Evolutionary conservation across 2,797 vertebrate species (phyloP), one percentile per base, ranked within the genome.

Genomic region (Microctenopoma stevenorrisi): DNA sequence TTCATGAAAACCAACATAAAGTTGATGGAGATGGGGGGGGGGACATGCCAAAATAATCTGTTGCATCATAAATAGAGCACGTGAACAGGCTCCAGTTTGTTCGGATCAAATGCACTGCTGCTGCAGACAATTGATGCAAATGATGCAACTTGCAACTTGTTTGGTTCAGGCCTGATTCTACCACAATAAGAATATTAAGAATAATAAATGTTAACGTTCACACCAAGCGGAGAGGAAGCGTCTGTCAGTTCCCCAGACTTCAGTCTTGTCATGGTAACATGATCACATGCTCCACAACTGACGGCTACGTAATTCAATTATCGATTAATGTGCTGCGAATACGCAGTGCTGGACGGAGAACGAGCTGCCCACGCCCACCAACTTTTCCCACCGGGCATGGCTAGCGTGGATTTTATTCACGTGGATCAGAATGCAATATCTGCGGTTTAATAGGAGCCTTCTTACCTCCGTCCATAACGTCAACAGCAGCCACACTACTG

Each of bases 391-490:
- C 55, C 40, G 52, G 11, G 30, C 0, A 44, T 80, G 69, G 76
- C 43, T 30, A 69, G 79, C 64, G 83, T 69, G 65, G 30, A 60
- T 56, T 53, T 40, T 57, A 50, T 59, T 40, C 50, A 57, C 30
- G 51, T 12, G n/a, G n/a, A 44, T 51, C 53, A 40, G 14, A 46
- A 46, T 33, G 25, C 53, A 72, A 52, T 13, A 15, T 16, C 7
- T 6, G 3, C 4, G 10, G 44, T 22, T 6, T 1, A 68, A 60
- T 0, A 37, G 22, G 53, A 68, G 64, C 40, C 55, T 51, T 55
- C 93, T 93, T 94, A 96, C 95, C 95, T 95, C 88, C 81, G 93
- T 93, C 93, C 95, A 95, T 87, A 94, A 92, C 94, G 94, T 94
- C 91, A 96, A 92, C 90, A 96, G 93, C 92, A 95, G 92, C 85